Base-by-base conservation (phyloP, 2,888 invertebrate species). In the Cosmorhoe ocellata region DNA sequence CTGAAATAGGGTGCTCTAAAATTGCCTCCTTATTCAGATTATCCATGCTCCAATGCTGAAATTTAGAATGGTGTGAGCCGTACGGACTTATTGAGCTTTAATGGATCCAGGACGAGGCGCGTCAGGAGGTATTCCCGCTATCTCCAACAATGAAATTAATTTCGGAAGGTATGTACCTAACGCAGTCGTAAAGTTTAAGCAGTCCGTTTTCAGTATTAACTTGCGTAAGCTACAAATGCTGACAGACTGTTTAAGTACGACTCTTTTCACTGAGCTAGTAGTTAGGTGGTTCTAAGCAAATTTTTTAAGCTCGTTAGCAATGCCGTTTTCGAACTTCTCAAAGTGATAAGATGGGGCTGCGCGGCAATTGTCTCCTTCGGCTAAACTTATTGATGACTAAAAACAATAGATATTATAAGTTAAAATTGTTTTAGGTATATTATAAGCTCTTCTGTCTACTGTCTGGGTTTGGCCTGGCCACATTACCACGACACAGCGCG, bases 21-120 rank as follows among this genome's bases (percentile, higher is more conserved):
- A 81, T 76, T 74, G 71, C 74, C 70, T 74, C 66, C 76, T 76
- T 78, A 78, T 76, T 78, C 71, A 74, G 75, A 79, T 81, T 78
- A 78, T 74, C 75, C 67, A 75, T 71, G 69, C 67, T 67, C 68
- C 71, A 58, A 72, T 71, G 71, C 62, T 61, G 67, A 73, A 77
- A 71, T 78, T 78, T 72, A 68, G 63, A 78, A 68, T 67, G 71
- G 69, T 71, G 67, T 66, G 68, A 71, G 68, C 69, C 67, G 65
- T 69, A 71, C 53, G 71, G 69, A 67, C 65, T 76, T 81, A 81
- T 76, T 72, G 74, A 69, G 73, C 67, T 61, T 72, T 74, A 79
- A 82, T 79, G 71, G 74, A 49, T 54, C 56, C 56, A 69, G 70
- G 61, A 67, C 63, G 59, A 6, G 69, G 31, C 10, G 26, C 51